phyloP scores from a whole-genome alignment of 2,797 vertebrate species.

The Acanthis flammea region DNA sequence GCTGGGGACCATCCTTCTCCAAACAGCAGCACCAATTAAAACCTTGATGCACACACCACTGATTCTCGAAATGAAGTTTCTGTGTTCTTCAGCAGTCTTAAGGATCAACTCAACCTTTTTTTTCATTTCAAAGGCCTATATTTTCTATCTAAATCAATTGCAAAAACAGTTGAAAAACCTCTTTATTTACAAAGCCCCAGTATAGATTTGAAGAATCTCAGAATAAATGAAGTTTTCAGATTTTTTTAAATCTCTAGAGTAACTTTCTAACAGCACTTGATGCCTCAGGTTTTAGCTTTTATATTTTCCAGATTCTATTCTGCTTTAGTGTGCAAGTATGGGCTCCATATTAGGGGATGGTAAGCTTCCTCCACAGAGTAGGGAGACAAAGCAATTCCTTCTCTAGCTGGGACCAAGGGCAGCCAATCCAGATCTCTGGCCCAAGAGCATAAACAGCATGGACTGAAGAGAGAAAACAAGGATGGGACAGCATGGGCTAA shows the following conservation, averaged over 20 bases:
- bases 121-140: not conserved
- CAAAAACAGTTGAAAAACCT: not conserved
- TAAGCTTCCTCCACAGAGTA: not conserved
- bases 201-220: not conserved
- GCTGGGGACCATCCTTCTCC: not conserved
- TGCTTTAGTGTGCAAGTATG: not conserved
- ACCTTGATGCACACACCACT: not conserved
- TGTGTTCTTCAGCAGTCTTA: not conserved
- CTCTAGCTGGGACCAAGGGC: not conserved
- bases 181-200: not conserved
- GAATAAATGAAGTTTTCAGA: not conserved
- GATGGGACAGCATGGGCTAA: not conserved
- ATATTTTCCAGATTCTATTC: not conserved
- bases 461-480: not conserved
- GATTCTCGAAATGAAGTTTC: not conserved
- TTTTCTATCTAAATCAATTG: not conserved
- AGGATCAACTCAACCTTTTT: not conserved
- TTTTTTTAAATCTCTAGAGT: not conserved
- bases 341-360: not conserved
- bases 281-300: not conserved
- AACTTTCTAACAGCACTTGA: not conserved
- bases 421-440: not conserved
- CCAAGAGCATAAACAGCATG: not conserved
- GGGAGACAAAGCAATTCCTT: not conserved
- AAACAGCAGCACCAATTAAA: not conserved